Base-by-base conservation (phyloP, 2,797 vertebrate genomes). In the Acanthis flammea region DNA sequence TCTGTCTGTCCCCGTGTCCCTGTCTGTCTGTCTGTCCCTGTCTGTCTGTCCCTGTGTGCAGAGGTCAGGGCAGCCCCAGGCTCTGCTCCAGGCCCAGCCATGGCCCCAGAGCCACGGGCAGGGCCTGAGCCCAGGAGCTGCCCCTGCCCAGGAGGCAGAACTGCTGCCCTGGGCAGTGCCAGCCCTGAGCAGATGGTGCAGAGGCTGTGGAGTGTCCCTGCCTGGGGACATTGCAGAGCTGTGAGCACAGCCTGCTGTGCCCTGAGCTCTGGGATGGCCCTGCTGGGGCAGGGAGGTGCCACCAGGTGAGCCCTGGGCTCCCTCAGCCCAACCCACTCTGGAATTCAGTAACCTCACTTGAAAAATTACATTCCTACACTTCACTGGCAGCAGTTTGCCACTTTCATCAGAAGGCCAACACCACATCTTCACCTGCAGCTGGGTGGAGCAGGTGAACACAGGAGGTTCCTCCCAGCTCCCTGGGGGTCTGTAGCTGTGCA, bases 281-380 rank as follows among this genome's bases (percentile, higher is more conserved):
- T 55, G 65, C 65, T 48, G 58, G 42, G 5, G 55, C 73, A 54
- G 28, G 25, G 41, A 54, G 17, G 9, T 41, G 48, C 3, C 31
- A 44, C 42, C 37, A 7, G 27, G 2, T 12, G 50, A 50, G 24
- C 15, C 31, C 50, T 48, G 27, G 0, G 42, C 3, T 7, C 27
- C 31, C 27, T 2, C 50, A 55, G 4, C 19, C 14, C 22, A 6
- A 48, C 2, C 31, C 57, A 9, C 0, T 3, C 57, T 37, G 37
- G 21, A 15, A 5, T 57, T 65, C n/a, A 28, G 22, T 23, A 2
- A 63, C 22, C 44, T 66, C 1, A 0, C n/a, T 31, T 27, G 41
- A 31, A 39, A 23, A 50, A 7, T 14, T 7, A 2, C 0, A 2
- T 39, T 58, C 22, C 28, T 58, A 1, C 4, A 2, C 23, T 45